Evolutionary conservation across 2,888 invertebrate species (phyloP), one percentile per base, ranked within the genome.

Genomic region (Athalia rosae): DNA sequence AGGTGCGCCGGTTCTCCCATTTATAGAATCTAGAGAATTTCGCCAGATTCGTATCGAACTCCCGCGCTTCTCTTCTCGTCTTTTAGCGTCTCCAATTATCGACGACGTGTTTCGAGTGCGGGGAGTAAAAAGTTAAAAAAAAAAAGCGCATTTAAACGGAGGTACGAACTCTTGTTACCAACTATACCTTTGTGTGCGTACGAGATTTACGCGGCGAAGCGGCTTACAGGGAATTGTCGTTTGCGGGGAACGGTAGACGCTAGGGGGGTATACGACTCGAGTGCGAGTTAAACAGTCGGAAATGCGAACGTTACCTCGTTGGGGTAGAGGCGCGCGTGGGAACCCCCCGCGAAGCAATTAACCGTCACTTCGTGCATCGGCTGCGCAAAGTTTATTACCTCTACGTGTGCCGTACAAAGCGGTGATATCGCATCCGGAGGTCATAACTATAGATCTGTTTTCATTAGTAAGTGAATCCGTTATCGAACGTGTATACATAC

Each of bases 1-100:
- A 80, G 79, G 79, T 77, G 28, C 28, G 80, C 71, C 77, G 80
- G 74, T 76, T 80, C 79, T 80, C 79, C 79, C 79, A 77, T 77
- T 77, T 67, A 76, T 76, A 71, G 58, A 48, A 66, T 66, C 62
- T 45, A 58, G 11, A 76, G 76, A 77, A 79, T 82, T 28, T 28
- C 28, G 2, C 28, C 28, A 28, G 28, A 28, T 28, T 28, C n/a
- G 28, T 28, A n/a, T n/a, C n/a, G n/a, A n/a, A n/a, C 28, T 2
- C 28, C 28, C 28, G 28, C 28, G 28, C 28, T 28, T 28, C 28
- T 28, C 28, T 28, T 28, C 28, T 28, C 28, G 28, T 28, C 28
- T 28, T 28, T 28, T 28, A 28, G 28, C 28, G 2, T 28, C 28
- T 28, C 28, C 28, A 28, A 28, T 28, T 28, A 28, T 28, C 28